Percentiles rank a stretch among this genome's conserved stretches.
phyloP scores from a whole-genome alignment of 2,113 vertebrate species.

The Rhagologus leucostigma region DNA sequence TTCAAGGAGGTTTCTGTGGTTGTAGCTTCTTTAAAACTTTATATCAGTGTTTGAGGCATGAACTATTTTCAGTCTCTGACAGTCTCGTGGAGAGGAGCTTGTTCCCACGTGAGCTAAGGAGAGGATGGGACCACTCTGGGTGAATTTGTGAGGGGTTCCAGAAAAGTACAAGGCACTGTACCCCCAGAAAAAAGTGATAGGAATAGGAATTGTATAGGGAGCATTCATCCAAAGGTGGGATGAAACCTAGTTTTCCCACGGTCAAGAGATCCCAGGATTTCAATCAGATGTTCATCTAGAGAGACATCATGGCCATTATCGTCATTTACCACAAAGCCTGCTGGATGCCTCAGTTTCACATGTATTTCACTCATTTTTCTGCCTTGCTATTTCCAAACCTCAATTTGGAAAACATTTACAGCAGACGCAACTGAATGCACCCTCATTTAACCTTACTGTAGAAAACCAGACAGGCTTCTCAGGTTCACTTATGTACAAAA shows the following conservation, averaged over 20 bases:
- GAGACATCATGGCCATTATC: background rate
- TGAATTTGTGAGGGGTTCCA: background rate
- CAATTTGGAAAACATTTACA: background rate
- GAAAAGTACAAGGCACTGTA: background rate
- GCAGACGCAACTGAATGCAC: background rate
- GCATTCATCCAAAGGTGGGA: background rate
- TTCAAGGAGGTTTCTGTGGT: no score
- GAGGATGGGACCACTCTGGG: accelerated
- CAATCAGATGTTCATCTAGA: background rate
- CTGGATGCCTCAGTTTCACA: background rate
- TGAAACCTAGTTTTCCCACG: background rate
- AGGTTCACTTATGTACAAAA: background rate
- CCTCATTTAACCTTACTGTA: background rate
- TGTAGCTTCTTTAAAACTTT: no score
- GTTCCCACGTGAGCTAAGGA: background rate
- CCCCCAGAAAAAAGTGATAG: background rate
- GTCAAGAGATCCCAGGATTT: background rate
- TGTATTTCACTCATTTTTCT: background rate
- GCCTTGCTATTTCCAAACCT: background rate
- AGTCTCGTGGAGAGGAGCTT: background rate
- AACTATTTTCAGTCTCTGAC: no score
- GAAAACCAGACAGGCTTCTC: background rate
- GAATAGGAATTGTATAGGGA: background rate
- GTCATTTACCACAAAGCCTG: background rate
- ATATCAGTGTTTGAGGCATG: no score